Evolutionary conservation across 2,113 vertebrate species (phyloP).

Genomic region (Oncorhynchus mykiss): DNA sequence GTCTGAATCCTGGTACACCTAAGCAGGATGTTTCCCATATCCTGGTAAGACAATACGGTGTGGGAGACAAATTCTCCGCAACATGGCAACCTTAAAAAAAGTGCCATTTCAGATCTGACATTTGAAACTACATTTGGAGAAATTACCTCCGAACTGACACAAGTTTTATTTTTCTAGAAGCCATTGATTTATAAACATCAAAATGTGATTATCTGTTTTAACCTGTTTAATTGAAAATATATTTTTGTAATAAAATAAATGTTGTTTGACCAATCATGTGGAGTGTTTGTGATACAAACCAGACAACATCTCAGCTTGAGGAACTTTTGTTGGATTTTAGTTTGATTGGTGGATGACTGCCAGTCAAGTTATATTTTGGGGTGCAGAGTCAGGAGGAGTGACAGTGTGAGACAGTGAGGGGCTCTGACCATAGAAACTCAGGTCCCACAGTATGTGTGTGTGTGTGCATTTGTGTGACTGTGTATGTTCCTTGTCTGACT

Average conservation of each 20-base stretch:
- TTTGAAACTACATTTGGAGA: slow-evolving; percentile 21
- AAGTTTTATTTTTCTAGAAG: slow-evolving; percentile 26
- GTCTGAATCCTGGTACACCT: not conserved
- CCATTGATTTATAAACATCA: slow-evolving; percentile 19
- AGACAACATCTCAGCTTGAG: not conserved
- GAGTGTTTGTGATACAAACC: slow-evolving; percentile 21
- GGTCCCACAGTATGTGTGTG: slow-evolving; percentile 15
- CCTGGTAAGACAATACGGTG: slow-evolving; percentile 5
- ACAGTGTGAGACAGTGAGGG: not conserved
- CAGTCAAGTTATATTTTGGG: not conserved
- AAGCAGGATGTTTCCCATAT: not conserved
- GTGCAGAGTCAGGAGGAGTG: not conserved
- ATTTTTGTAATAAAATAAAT: slow-evolving; percentile 74
- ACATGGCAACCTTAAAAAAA: slow-evolving; percentile 2
- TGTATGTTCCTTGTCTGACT: slow-evolving; percentile 23
- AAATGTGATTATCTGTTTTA: slow-evolving; percentile 1
- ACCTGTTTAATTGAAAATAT: slow-evolving; percentile 32
- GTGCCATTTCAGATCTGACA: slow-evolving; percentile 12
- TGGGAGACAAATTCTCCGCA: not conserved
- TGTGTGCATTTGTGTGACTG: slow-evolving; percentile 19
- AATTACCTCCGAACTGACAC: slow-evolving; percentile 37
- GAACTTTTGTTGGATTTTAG: not conserved
- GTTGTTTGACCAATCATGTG: slow-evolving; percentile 19
- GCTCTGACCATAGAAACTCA: slow-evolving; percentile 44
- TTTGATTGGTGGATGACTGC: not conserved